Evolutionary conservation across 2,888 invertebrate species (phyloP).

Genomic region (Drosophila putrida): DNA sequence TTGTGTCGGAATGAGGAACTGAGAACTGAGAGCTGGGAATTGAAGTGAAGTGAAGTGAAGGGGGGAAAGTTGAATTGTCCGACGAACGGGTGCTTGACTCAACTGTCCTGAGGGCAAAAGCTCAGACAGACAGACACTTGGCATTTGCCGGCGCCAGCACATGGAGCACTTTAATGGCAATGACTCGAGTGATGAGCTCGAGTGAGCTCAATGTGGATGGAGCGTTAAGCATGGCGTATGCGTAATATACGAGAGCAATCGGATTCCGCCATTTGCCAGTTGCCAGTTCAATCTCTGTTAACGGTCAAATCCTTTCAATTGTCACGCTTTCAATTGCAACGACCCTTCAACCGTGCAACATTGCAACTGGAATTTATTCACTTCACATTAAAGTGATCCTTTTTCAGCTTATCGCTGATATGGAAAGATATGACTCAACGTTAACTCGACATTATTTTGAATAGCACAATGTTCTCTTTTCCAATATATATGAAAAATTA

Average conservation of each 20-base stretch:
- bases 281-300: constrained; percentile 17
- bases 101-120: constrained; percentile 46
- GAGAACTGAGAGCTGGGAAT: neutral
- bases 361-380: constrained; percentile 12
- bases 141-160: constrained; percentile 64
- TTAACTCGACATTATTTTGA: neutral
- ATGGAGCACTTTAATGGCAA: constrained; percentile 26
- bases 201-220: constrained; percentile 9
- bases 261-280: constrained; percentile 35
- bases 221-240: constrained; percentile 49
- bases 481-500: too few species aligned
- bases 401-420: constrained; percentile 3
- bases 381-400: neutral
- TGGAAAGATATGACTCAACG: neutral
- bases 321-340: constrained; percentile 40
- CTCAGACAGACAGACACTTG: constrained; percentile 59
- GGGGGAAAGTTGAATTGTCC: constrained; percentile 39
- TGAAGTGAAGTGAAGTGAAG: neutral
- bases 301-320: constrained; percentile 32
- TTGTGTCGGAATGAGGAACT: constrained; percentile 1
- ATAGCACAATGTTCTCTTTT: neutral
- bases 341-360: constrained; percentile 11
- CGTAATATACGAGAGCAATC: constrained; percentile 38
- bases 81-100: constrained; percentile 33
- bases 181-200: neutral